Conservation (phyloP, 2,797 vertebrate species). For the Thripadectes ignobilis region DNA sequence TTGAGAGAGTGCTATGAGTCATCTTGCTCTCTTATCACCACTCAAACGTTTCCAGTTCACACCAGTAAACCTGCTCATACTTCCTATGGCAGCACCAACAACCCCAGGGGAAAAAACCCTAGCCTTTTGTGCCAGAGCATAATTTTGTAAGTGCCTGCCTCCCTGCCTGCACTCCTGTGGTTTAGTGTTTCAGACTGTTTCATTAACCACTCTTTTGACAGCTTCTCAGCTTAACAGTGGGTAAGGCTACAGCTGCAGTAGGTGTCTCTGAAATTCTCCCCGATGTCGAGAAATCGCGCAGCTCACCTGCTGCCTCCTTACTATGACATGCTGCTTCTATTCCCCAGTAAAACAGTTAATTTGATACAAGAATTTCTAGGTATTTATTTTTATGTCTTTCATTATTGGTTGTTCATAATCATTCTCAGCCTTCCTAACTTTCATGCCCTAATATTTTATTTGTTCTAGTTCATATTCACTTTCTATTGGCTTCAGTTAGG, state of each 20-base stretch:
- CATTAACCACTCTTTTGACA: neutral
- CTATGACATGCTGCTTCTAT: neutral
- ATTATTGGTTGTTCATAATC: conserved; percentile 27
- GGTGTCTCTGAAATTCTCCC: neutral
- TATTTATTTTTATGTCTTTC: conserved; percentile 29
- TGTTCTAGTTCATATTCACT: neutral
- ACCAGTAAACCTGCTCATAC: neutral
- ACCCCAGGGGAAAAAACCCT: neutral
- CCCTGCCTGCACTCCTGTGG: neutral
- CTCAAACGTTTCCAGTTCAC: neutral
- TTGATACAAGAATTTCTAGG: conserved; percentile 17
- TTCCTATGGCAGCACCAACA: neutral
- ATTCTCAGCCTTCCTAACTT: neutral
- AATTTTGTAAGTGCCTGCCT: neutral
- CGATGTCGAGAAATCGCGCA: neutral
- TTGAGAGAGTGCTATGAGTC: neutral
- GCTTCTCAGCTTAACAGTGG: neutral
- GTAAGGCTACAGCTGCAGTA: conserved; percentile 9
- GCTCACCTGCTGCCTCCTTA: neutral
- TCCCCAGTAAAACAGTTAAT: neutral
- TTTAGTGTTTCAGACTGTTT: conserved; percentile 1
- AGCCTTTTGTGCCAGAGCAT: neutral
- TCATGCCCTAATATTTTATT: neutral
- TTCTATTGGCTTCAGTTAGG: neutral
- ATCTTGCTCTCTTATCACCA: neutral